Percentiles rank a stretch among this genome's conserved stretches.
phyloP scores from a whole-genome alignment of 2,888 invertebrate genomes.

The Nomada goodeniana region DNA sequence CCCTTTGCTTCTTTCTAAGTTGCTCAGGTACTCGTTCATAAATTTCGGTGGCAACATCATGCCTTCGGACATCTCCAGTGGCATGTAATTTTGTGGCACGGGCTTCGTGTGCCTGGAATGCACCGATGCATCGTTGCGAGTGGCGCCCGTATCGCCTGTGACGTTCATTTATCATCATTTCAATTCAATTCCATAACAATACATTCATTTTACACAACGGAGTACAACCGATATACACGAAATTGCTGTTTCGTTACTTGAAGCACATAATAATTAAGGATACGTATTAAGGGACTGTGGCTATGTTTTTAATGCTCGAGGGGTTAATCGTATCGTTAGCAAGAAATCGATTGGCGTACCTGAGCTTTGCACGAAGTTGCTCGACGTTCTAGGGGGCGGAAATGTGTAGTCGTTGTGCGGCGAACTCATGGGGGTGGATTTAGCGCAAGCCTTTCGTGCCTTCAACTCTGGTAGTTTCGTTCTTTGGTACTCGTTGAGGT shows the following conservation, averaged over 20 bases:
- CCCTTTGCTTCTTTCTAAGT: conserved; percentile 74
- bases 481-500: conserved; percentile 87
- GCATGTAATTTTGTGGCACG: conserved; percentile 50
- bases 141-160: conserved; percentile 57
- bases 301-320: neutral
- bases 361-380: conserved; percentile 36
- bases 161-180: neutral
- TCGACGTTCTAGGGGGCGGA: conserved; percentile 1
- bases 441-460: conserved; percentile 67
- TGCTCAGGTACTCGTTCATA: conserved; percentile 76
- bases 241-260: too few species aligned
- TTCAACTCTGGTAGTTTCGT: conserved; percentile 84
- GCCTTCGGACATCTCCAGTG: conserved; percentile 59
- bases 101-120: conserved; percentile 62
- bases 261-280: too few species aligned
- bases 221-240: too few species aligned
- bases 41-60: conserved; percentile 78
- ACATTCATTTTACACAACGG: too few species aligned
- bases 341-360: conserved; percentile 16
- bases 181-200: neutral
- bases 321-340: neutral
- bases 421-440: conserved; percentile 66
- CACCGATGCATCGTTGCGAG: conserved; percentile 43
- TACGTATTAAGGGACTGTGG: too few species aligned
- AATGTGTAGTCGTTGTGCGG: conserved; percentile 63